Conservation (phyloP, 2,797 vertebrate genomes). For the Selene dorsalis region DNA sequence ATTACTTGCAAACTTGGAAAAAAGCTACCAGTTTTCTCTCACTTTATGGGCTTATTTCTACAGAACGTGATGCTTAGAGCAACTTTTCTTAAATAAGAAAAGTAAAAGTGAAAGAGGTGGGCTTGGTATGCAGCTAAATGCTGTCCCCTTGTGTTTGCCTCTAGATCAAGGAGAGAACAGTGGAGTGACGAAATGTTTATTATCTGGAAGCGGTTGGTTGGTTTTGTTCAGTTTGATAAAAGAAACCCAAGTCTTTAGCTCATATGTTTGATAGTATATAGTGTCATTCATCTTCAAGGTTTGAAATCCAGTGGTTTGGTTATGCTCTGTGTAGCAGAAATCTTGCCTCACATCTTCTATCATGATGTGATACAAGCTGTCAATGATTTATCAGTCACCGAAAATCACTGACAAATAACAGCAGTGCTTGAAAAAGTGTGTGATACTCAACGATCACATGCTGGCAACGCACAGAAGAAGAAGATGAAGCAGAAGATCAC, state of each 20-base stretch:
- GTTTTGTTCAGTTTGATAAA: neutral
- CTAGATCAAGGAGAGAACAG: constrained; percentile 4
- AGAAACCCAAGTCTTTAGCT: neutral
- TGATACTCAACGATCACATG: neutral
- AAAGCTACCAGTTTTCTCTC: neutral
- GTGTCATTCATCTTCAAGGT: neutral
- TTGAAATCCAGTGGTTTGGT: neutral
- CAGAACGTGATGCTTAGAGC: accelerated
- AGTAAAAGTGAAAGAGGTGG: constrained; percentile 44
- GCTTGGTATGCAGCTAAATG: constrained; percentile 58
- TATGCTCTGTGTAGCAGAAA: neutral
- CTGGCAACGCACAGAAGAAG: neutral
- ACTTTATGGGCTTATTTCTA: neutral
- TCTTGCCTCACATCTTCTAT: neutral
- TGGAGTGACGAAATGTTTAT: neutral
- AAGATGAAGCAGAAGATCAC: too few relatives aligned
- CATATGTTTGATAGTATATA: neutral
- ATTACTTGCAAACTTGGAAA: neutral
- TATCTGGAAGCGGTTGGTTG: neutral
- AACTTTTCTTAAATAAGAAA: neutral
- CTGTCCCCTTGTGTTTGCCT: constrained; percentile 75
- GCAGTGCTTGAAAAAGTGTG: neutral
- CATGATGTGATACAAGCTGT: neutral
- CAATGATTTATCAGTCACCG: neutral
- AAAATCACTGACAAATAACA: neutral